Evolutionary conservation across 2,113 vertebrate species (phyloP).

Genomic region (Brevimyrus niger): DNA sequence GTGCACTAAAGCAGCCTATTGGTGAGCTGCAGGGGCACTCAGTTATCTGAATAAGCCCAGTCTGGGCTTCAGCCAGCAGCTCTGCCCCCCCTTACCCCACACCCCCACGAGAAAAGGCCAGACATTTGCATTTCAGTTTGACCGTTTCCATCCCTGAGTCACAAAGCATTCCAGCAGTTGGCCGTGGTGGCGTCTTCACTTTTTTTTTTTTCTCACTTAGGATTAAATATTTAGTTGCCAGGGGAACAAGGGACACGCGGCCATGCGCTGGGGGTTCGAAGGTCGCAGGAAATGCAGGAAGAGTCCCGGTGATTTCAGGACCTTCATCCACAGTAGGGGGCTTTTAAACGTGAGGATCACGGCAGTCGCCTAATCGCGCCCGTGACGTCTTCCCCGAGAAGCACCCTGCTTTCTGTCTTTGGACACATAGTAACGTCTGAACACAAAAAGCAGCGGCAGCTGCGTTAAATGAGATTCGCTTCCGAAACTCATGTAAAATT

Average conservation of each 20-base stretch:
- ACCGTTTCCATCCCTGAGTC: constrained; percentile 34
- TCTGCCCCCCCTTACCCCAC: background rate
- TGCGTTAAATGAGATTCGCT: constrained; percentile 37
- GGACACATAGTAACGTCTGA: constrained; percentile 22
- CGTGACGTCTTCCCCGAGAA: constrained; percentile 28
- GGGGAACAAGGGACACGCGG: constrained; percentile 27
- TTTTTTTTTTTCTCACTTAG: constrained; percentile 23
- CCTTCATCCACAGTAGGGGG: background rate
- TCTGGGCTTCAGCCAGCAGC: constrained; percentile 30
- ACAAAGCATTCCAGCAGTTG: constrained; percentile 30
- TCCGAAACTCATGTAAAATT: constrained; percentile 53
- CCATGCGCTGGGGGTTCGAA: constrained; percentile 9
- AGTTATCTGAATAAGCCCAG: constrained; percentile 43
- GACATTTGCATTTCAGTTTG: constrained; percentile 29
- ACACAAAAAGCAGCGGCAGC: constrained; percentile 41
- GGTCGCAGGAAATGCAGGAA: constrained; percentile 20
- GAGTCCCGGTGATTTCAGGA: background rate
- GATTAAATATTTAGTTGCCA: constrained; percentile 37
- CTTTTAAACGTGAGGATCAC: constrained; percentile 14
- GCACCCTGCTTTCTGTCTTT: constrained; percentile 11
- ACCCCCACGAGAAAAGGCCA: background rate
- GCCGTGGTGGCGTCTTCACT: background rate
- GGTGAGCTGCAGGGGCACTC: constrained; percentile 21
- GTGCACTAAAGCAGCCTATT: constrained; percentile 36
- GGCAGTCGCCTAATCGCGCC: constrained; percentile 24